phyloP scores from a whole-genome alignment of 2,888 invertebrate genomes.

The Tipula lateralis region DNA sequence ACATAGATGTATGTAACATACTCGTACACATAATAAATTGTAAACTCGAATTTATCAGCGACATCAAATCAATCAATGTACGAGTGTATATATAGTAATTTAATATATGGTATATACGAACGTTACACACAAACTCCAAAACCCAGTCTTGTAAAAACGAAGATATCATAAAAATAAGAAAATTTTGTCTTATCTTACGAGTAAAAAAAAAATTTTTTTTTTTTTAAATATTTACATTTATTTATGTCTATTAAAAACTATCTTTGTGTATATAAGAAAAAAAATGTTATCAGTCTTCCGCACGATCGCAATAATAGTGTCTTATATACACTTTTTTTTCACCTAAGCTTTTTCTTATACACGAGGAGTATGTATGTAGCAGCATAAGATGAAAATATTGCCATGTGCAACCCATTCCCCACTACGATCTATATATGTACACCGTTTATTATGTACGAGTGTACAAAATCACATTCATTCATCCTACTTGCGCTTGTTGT shows the following conservation, averaged over 20 bases:
- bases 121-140: not conserved
- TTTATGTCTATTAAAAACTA: slow-evolving; percentile 26
- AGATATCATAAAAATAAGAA: not conserved
- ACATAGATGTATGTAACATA: not conserved
- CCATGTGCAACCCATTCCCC: not conserved
- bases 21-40: not conserved
- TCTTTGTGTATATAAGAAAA: not conserved
- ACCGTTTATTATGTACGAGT: not conserved
- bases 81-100: not conserved
- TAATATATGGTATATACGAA: not conserved
- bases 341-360: slow-evolving; percentile 3
- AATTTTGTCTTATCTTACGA: slow-evolving; percentile 1
- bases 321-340: not conserved
- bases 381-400: slow-evolving; percentile 14
- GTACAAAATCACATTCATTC: not conserved
- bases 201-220: not conserved
- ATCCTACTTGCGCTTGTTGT: slow-evolving; percentile 4
- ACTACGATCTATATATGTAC: not conserved
- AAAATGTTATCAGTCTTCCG: slow-evolving; percentile 28
- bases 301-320: slow-evolving; percentile 29
- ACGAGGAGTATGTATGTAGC: not conserved
- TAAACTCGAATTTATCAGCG: not conserved
- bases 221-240: slow-evolving; percentile 27
- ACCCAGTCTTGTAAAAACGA: slow-evolving; percentile 24
- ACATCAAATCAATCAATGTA: slow-evolving; percentile 20